These are phyloP conservation scores for Pecten maximus DNA, from an alignment of 2,888 invertebrate species.

Conservation along the genomic window DNA sequence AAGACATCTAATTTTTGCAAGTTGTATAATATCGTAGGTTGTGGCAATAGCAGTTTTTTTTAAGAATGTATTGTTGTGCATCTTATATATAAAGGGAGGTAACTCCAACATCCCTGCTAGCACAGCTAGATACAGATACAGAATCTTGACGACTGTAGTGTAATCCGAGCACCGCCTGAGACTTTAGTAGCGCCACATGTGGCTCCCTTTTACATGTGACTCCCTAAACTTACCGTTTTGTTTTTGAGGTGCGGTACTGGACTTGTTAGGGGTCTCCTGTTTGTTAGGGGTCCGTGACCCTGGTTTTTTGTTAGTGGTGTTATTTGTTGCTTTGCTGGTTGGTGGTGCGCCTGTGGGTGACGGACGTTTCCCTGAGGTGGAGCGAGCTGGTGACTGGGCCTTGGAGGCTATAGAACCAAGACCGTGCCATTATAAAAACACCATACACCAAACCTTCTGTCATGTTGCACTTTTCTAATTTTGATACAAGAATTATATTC, in stretches of 20 bases:
- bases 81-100: no score
- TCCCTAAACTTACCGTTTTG: neutral
- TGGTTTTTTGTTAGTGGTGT: constrained; percentile 12
- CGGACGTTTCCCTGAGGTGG: neutral
- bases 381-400: neutral
- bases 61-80: no score
- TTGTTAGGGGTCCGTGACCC: constrained; percentile 15
- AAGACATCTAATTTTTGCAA: no score
- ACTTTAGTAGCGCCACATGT: neutral
- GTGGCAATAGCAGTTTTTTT: no score
- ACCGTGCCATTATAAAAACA: neutral
- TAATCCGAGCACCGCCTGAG: no score
- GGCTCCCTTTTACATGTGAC: neutral
- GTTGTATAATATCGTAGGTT: no score
- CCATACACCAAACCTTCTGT: constrained; percentile 1
- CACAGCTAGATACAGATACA: neutral
- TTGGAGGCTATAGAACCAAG: constrained; percentile 33
- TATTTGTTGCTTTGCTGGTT: neutral
- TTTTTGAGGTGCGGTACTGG: neutral
- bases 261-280: neutral
- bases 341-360: neutral
- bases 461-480: neutral
- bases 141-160: no score
- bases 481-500: no score
- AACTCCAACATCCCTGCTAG: neutral